phyloP scores from a whole-genome alignment of 2,888 invertebrate genomes.

The Autographa gamma region DNA sequence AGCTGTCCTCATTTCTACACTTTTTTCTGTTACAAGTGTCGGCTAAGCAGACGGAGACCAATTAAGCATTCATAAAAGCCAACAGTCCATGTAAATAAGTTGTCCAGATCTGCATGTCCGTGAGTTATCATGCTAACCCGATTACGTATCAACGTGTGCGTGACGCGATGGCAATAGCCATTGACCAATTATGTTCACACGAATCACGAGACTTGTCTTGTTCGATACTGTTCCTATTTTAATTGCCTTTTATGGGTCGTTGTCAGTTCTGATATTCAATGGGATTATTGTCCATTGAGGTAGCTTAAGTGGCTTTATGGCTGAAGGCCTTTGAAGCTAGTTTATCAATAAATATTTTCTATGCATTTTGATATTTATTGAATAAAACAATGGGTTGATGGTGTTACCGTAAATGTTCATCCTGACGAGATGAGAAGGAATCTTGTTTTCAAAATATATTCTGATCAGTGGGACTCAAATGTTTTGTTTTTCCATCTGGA shows the following conservation, averaged over 20 bases:
- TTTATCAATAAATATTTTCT: background rate
- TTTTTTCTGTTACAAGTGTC: background rate
- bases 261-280: constrained; percentile 24
- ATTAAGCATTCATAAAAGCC: constrained; percentile 38
- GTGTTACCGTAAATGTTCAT: background rate
- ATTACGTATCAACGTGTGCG: constrained; percentile 70
- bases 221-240: constrained; percentile 40
- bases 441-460: background rate
- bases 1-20: background rate
- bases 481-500: no score
- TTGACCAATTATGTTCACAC: constrained; percentile 54
- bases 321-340: background rate
- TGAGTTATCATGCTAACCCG: constrained; percentile 66
- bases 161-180: constrained; percentile 60
- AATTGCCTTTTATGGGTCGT: constrained; percentile 22
- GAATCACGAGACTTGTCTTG: constrained; percentile 61
- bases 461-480: background rate
- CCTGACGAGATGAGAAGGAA: background rate
- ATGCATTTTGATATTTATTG: background rate
- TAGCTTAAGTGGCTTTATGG: background rate
- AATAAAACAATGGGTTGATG: background rate
- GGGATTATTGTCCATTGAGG: background rate
- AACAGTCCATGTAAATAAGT: constrained; percentile 54
- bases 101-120: constrained; percentile 47
- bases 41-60: constrained; percentile 27